phyloP scores from a whole-genome alignment of 2,113 vertebrate genomes.

The Oreotrochilus melanogaster region DNA sequence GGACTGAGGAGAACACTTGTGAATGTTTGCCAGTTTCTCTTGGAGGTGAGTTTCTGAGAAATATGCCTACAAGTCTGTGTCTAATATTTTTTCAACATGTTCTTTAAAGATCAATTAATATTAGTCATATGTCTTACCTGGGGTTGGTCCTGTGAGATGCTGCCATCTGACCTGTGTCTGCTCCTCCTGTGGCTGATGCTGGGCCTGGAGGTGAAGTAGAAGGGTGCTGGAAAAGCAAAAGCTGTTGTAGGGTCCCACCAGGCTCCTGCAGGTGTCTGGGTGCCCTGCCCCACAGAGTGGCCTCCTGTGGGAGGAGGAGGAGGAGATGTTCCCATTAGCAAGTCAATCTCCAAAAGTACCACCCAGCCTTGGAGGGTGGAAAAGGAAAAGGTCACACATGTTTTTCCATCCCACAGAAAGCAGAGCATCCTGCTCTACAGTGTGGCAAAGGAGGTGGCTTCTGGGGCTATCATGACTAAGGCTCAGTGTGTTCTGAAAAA shows the following conservation, averaged over 20 bases:
- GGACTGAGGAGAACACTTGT: not conserved
- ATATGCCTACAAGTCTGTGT: not conserved
- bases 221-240: not conserved
- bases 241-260: rapidly evolving
- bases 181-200: not conserved
- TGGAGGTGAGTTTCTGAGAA: not conserved
- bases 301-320: not conserved
- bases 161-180: not conserved
- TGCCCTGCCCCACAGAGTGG: not conserved
- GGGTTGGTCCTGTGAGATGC: not conserved
- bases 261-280: rapidly evolving
- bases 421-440: not conserved
- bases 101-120: not conserved
- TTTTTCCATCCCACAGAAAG: not conserved
- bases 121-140: not conserved
- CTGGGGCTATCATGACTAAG: not conserved
- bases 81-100: not conserved
- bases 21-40: not conserved
- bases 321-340: not conserved
- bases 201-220: not conserved
- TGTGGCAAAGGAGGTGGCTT: not conserved
- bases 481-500: not conserved
- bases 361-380: not conserved
- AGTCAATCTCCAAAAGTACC: not conserved
- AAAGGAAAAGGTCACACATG: not conserved